Percentiles rank a stretch among this genome's conserved stretches.
Evolutionary conservation across 2,113 vertebrate species (phyloP).

Genomic region (Rhadina sibilatrix): DNA sequence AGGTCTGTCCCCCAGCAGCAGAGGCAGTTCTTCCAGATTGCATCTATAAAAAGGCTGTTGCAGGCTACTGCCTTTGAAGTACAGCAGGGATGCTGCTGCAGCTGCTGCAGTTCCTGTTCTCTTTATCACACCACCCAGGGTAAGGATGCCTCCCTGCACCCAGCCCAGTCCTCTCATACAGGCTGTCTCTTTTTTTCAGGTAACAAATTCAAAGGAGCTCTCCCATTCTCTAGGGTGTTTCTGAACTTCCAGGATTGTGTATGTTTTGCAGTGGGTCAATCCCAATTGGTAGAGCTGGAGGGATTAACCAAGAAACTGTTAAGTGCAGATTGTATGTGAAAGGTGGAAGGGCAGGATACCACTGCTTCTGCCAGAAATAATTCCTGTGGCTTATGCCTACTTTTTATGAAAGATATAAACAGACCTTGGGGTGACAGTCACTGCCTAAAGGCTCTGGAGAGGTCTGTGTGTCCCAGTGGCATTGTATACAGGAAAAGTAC

Average conservation of each 20-base stretch:
- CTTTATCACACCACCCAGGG: background rate
- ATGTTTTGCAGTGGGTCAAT: background rate
- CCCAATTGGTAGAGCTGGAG: accelerated
- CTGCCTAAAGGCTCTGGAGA: background rate
- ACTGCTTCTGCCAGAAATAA: background rate
- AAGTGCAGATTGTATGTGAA: background rate
- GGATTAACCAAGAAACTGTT: background rate
- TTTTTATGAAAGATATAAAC: background rate
- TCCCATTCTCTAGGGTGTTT: background rate
- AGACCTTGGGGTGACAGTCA: background rate
- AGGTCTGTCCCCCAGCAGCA: background rate
- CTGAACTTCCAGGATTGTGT: background rate
- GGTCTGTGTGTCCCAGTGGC: background rate
- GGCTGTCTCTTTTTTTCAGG: background rate
- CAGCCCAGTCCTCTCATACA: accelerated
- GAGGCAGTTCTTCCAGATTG: background rate
- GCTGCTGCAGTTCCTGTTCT: background rate
- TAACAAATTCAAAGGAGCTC: background rate
- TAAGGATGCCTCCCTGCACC: background rate
- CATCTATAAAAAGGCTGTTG: background rate
- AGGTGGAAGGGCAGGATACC: background rate
- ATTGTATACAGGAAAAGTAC: background rate
- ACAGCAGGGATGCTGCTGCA: background rate
- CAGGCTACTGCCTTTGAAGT: background rate
- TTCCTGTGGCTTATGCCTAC: background rate